Evolutionary conservation across 2,888 invertebrate genomes (phyloP), one percentile per base, ranked within the genome.

Genomic region (Monoplex corrugatus): DNA sequence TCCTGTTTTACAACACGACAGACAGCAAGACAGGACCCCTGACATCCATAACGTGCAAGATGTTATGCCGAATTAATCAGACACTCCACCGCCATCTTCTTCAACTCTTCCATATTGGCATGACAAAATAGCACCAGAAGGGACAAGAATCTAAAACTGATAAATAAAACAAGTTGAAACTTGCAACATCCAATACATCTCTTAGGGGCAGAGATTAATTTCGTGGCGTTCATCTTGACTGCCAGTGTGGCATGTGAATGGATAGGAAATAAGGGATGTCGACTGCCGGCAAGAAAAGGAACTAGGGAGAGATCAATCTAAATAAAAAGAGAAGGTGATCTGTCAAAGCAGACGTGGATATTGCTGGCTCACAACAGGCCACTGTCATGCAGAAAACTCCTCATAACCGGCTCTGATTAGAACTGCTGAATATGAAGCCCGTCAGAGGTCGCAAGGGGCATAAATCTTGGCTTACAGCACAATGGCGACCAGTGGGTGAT

Each of bases 391-490:
- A 57, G 84, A 72, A 86, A 68, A 40, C 86, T 68, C 86, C 68
- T 86, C 68, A 63, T 68, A 68, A 86, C 68, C 86, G 68, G 86
- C 40, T 50, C 28, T 87, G 87, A 87, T 87, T 87, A 45, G 78
- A 87, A 44, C 50, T 35, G 19, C 40, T 87, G 75, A 87, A 87
- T 87, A 87, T 35, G 78, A 87, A 40, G 87, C 87, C 32, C 43
- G 87, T 32, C 38, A 38, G 75, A 44, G 87, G 87, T 87, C 87
- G 78, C 87, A 78, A 78, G 78, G 87, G 87, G 87, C 87, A 87
- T 78, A 87, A 87, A 87, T 87, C 87, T 87, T 87, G 75, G 68
- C 38, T 72, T 8, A 32, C 68, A 13, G 43, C 83, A 82, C 83
- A 83, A 83, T 68, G 87, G 57, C n/a, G 38, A 63, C 38, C 78